Base-by-base conservation (phyloP, 2,888 invertebrate species). In the Athalia rosae region DNA sequence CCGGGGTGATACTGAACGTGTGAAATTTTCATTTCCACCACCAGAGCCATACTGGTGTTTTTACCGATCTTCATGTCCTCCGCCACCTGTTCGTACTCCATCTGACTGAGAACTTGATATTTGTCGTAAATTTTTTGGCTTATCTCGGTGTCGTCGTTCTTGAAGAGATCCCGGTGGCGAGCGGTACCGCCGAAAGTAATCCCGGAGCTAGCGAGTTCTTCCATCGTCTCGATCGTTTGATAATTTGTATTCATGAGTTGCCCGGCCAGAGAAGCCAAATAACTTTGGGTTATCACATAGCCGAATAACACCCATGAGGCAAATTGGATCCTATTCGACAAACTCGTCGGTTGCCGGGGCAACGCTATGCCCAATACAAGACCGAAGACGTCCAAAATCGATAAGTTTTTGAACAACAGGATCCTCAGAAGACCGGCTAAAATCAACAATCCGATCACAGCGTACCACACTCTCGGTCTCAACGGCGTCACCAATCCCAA, bases 241-340 rank as follows among this genome's bases (percentile, higher is more conserved):
- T 81, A 80, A 0, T 86, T 82, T 1, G 79, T 82, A 7, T 84
- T 83, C 69, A 87, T 82, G 63, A 89, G 79, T 71, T 86, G 85
- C 4, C 87, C 86, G 0, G 89, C 85, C 59, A 89, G 71, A 0
- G 88, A 84, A 3, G 86, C 88, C n/a, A 89, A 79, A 79, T 89
- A 89, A 11, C 84, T 81, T 59, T 89, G 88, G 4, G 85, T 81
- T 4, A 88, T 76, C 11, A 88, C 80, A 56, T 85, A 84, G 0
- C 88, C 87, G 56, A 85, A 88, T 2, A 88, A 71, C 0, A 82
- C 80, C 87, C 87, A 88, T 4, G 86, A 84, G 4, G 87, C 79
- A n/a, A 85, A 88, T 11, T 84, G 81, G 4, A 89, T 80, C 61
- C 86, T 82, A 4, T 82, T 79, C 0, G 89, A 86, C 2, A 80